Evolutionary conservation across 2,797 vertebrate genomes (phyloP), one percentile per base, ranked within the genome.

Genomic region (Xenentodon cancila): DNA sequence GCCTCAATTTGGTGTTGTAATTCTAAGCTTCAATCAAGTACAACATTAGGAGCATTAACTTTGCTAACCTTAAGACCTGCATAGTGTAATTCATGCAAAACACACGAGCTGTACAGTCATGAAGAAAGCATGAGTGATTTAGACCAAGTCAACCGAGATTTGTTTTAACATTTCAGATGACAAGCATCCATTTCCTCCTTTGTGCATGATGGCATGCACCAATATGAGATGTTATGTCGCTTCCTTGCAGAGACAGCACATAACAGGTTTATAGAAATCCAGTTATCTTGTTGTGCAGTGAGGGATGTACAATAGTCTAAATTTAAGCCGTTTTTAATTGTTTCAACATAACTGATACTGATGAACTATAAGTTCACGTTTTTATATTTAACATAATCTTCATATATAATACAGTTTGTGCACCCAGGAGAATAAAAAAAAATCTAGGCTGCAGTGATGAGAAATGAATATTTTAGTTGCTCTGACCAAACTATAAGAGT

Each of bases 1-100:
- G 17, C 68, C 71, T 71, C 40, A 59, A 44, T 73, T 73, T 68
- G 43, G 27, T 47, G 32, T 50, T 53, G 42, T 47, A 16, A 30
- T 46, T 48, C 5, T 37, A 59, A 47, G 20, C 22, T 59, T 58
- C 43, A 50, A 6, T 61, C 30, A 30, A 16, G n/a, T 43, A 30
- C 54, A 70, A 49, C 27, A 47, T 52, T 45, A 59, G 48, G 12
- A 42, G 52, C 18, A 43, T 20, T 16, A 48, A 18, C 17, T 57
- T 49, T 51, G 18, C 19, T 50, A 13, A 12, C 47, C 22, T 58
- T 37, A 62, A 61, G 30, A 60, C 0, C 34, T 20, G 5, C 12
- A 16, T 2, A 9, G 1, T 17, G 12, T 42, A 18, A 21, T 18
- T 22, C 5, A 30, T 46, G 16, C 22, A 46, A n/a, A 53, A 40